Evolutionary conservation across 64 coral and sea anemone species (phyloP).

Genomic region (Platygyra sinensis): DNA sequence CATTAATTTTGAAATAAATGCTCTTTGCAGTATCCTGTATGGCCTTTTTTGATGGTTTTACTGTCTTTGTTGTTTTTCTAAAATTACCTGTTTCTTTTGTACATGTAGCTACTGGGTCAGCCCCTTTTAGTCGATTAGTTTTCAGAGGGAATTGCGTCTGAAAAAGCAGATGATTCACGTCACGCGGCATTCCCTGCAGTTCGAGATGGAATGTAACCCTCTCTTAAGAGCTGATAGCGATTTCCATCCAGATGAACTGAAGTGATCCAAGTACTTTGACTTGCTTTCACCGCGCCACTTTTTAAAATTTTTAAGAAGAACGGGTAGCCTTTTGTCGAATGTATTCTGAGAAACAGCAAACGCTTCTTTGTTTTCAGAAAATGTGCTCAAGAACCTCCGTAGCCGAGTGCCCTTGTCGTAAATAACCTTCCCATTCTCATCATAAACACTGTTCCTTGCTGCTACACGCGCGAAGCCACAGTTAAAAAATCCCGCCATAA

Average conservation of each 20-base stretch:
- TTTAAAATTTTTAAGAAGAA: too few species aligned
- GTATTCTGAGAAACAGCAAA: too few species aligned
- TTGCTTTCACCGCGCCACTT: slow-evolving; percentile 52
- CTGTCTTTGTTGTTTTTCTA: too few species aligned
- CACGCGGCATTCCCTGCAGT: slow-evolving; percentile 38
- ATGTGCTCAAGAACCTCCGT: too few species aligned
- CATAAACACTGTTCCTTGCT: slow-evolving; percentile 24
- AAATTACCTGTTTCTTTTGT: neutral
- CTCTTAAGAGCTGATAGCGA: slow-evolving; percentile 11
- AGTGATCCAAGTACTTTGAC: slow-evolving; percentile 39
- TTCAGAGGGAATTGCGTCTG: slow-evolving; percentile 48
- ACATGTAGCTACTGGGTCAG: neutral
- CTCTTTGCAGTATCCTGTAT: too few species aligned
- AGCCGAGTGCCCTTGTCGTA: too few species aligned
- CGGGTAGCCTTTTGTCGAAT: too few species aligned
- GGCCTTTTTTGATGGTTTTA: too few species aligned
- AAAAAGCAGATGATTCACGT: slow-evolving; percentile 28
- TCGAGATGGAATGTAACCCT: slow-evolving; percentile 45
- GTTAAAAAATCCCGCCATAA: slow-evolving; percentile 60
- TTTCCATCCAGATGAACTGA: slow-evolving; percentile 33
- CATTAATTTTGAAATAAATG: too few species aligned
- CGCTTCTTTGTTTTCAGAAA: too few species aligned
- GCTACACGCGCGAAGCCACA: slow-evolving; percentile 56
- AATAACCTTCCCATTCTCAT: slow-evolving; percentile 25
- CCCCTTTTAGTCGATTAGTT: slow-evolving; percentile 39